Percentiles rank a stretch among this genome's conserved stretches.
These are phyloP conservation scores for Hirundo rustica DNA, from an alignment of 2,797 vertebrate genomes.

Conservation along the genomic window DNA sequence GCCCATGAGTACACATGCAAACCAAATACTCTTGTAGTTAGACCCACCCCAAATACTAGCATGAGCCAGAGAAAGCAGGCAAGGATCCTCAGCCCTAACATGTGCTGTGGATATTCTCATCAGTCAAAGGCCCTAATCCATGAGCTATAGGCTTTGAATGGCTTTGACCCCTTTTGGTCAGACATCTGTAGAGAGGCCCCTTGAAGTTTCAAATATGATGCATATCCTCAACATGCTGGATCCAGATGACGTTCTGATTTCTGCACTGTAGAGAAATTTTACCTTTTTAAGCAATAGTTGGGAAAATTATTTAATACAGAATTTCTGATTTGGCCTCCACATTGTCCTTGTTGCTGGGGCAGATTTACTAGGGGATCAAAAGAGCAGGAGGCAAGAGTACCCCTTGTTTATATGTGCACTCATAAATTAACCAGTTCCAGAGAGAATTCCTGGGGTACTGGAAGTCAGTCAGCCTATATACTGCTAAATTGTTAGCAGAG, in stretches of 20 bases:
- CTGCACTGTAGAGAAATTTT: constrained; percentile 56
- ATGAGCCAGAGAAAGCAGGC: background rate
- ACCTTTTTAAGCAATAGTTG: constrained; percentile 58
- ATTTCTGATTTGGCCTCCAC: constrained; percentile 67
- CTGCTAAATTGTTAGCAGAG: constrained; percentile 50
- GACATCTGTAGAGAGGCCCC: constrained; percentile 67
- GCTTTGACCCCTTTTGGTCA: constrained; percentile 69
- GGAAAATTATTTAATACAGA: constrained; percentile 70
- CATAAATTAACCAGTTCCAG: constrained; percentile 47
- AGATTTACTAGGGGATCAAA: constrained; percentile 66
- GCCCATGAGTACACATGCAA: background rate
- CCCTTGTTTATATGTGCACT: constrained; percentile 10
- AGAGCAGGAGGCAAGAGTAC: background rate
- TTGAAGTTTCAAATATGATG: constrained; percentile 70
- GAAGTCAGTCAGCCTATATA: constrained; percentile 49
- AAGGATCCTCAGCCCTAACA: background rate
- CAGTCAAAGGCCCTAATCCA: constrained; percentile 39
- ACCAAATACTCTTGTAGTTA: background rate
- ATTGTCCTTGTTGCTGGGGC: constrained; percentile 11
- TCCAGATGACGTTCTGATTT: constrained; percentile 75
- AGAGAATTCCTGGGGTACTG: constrained; percentile 24
- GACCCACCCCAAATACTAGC: background rate
- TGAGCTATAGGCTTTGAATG: constrained; percentile 5
- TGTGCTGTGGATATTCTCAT: constrained; percentile 25
- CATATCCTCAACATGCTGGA: constrained; percentile 67